These are phyloP conservation scores for Apotomis betuletana DNA, from an alignment of 2,888 invertebrate species.

Conservation along the genomic window DNA sequence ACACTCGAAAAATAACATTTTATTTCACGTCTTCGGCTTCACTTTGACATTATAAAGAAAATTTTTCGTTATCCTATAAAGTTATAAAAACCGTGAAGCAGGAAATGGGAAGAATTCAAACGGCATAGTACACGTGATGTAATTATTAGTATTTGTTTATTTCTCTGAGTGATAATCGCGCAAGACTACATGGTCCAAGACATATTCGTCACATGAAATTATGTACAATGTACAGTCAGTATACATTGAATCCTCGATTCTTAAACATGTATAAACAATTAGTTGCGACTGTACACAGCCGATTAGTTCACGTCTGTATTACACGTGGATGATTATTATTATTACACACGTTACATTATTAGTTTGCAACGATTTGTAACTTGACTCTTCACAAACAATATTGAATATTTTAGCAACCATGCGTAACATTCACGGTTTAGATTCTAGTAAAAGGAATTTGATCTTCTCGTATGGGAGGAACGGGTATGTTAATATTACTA, in stretches of 20 bases:
- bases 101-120: too few species aligned
- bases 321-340: background rate
- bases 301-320: background rate
- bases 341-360: conserved; percentile 3
- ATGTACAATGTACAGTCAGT: background rate
- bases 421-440: conserved; percentile 7
- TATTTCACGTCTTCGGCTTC: too few species aligned
- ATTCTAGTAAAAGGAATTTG: background rate
- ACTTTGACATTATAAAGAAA: too few species aligned
- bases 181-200: too few species aligned
- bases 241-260: background rate
- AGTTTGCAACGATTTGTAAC: conserved; percentile 15
- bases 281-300: background rate
- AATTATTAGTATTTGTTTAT: too few species aligned
- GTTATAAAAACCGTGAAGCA: too few species aligned
- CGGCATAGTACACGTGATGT: too few species aligned
- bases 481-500: background rate
- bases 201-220: too few species aligned
- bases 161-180: too few species aligned
- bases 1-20: too few species aligned
- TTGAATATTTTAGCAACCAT: conserved; percentile 20
- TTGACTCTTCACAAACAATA: conserved; percentile 6
- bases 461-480: background rate
- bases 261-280: background rate
- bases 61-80: too few species aligned